phyloP scores from a whole-genome alignment of 2,797 vertebrate genomes.

The Nyctibius grandis region DNA sequence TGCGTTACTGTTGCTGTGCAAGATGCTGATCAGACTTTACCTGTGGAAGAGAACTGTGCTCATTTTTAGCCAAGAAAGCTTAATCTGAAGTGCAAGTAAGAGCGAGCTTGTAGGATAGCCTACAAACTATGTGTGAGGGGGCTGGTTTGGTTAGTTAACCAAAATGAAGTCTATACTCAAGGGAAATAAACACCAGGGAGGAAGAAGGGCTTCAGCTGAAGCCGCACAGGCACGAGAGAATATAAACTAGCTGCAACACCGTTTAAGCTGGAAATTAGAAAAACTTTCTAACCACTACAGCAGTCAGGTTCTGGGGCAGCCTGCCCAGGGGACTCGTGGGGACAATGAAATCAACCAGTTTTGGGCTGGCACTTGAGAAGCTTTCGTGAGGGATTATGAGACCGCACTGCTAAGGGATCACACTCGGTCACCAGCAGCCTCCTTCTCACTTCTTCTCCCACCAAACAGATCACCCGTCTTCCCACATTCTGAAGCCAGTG shows the following conservation, averaged over 20 bases:
- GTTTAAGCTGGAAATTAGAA: not conserved
- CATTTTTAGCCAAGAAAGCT: not conserved
- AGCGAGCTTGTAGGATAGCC: not conserved
- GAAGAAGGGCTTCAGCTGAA: not conserved
- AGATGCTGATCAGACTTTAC: not conserved
- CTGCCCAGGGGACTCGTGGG: not conserved
- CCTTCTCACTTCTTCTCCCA: not conserved
- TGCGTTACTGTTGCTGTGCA: not conserved
- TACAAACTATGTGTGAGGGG: not conserved
- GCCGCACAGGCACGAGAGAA: not conserved
- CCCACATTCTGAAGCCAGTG: not conserved
- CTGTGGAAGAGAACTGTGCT: not conserved
- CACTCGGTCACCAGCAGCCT: accelerated
- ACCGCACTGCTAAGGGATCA: not conserved
- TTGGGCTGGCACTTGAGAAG: not conserved
- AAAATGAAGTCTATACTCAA: not conserved
- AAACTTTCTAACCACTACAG: not conserved
- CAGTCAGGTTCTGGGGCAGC: not conserved
- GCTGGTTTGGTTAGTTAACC: not conserved
- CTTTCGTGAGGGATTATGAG: not conserved
- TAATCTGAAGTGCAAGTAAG: not conserved
- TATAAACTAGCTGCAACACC: not conserved
- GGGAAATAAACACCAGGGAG: not conserved
- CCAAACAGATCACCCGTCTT: not conserved
- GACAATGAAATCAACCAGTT: not conserved